Evolutionary conservation across 2,888 invertebrate genomes (phyloP).

Genomic region (Amphipoea oculea): DNA sequence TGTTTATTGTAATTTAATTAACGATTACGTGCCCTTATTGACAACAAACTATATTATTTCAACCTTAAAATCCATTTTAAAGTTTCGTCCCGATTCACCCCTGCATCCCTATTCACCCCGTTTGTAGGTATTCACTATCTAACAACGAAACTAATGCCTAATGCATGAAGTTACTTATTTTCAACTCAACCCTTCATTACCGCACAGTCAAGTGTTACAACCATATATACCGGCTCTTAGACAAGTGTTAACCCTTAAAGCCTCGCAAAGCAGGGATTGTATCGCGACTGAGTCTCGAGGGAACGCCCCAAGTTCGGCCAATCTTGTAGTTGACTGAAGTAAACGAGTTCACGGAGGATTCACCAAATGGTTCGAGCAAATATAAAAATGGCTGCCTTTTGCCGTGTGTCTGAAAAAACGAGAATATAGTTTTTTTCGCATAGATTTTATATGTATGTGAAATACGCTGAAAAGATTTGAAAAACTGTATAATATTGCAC

Average conservation of each 20-base stretch:
- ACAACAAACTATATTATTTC: too few relatives aligned
- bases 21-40: too few relatives aligned
- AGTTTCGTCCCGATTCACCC: too few relatives aligned
- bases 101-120: too few relatives aligned
- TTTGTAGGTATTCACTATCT: neutral
- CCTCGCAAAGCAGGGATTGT: constrained; percentile 28
- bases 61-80: too few relatives aligned
- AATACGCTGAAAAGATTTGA: neutral
- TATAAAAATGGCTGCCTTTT: constrained; percentile 29
- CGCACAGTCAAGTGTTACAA: constrained; percentile 33
- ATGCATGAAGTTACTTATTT: neutral
- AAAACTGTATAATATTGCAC: neutral
- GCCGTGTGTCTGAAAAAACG: neutral
- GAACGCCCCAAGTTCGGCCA: constrained; percentile 29
- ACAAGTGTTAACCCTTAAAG: constrained; percentile 47
- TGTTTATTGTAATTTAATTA: too few relatives aligned
- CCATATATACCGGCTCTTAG: constrained; percentile 26
- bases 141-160: neutral
- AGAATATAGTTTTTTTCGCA: neutral
- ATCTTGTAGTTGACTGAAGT: constrained; percentile 22
- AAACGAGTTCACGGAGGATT: constrained; percentile 27
- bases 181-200: constrained; percentile 30
- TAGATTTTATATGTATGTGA: neutral
- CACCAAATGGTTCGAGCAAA: constrained; percentile 37
- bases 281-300: constrained; percentile 36